Evolutionary conservation across 2,113 vertebrate species (phyloP), one percentile per base, ranked within the genome.

Genomic region (Scatophagus argus): DNA sequence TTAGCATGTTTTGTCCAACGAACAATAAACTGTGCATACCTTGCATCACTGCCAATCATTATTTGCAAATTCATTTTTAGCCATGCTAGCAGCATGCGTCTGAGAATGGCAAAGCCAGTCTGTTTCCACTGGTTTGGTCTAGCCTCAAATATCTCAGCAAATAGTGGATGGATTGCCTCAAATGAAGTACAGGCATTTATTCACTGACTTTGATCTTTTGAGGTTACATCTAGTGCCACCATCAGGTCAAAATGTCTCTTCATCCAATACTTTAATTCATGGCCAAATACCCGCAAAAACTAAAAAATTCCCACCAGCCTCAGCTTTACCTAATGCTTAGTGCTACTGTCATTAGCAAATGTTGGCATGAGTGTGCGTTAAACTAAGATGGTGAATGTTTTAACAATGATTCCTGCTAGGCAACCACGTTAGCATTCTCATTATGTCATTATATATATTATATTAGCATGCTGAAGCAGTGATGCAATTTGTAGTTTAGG

Each of bases 401-500:
- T n/a, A n/a, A n/a, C n/a, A n/a, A n/a, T n/a, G n/a, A 8, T 25
- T 2, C 32, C 10, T 12, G 47, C 23, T 29, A 29, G 27, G 39
- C 47, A 39, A 34, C 23, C 47, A 8, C 9, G 10, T 39, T 19
- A 34, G 21, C 21, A 25, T 25, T 23, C 21, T 34, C n/a, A 36
- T 25, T 51, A 5, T n/a, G n/a, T n/a, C n/a, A n/a, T n/a, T n/a
- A n/a, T n/a, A n/a, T n/a, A n/a, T n/a, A n/a, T n/a, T n/a, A n/a
- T n/a, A n/a, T n/a, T n/a, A n/a, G n/a, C n/a, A n/a, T n/a, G n/a
- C n/a, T n/a, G n/a, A n/a, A n/a, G n/a, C n/a, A n/a, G n/a, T n/a
- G n/a, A 47, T 77, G 60, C 27, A 29, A 25, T 77, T 76, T 81
- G 31, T 13, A 81, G 39, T 71, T 47, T 58, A 71, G 74, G 49